Base-by-base conservation (phyloP, 2,888 invertebrate species). In the Apamea crenata region DNA sequence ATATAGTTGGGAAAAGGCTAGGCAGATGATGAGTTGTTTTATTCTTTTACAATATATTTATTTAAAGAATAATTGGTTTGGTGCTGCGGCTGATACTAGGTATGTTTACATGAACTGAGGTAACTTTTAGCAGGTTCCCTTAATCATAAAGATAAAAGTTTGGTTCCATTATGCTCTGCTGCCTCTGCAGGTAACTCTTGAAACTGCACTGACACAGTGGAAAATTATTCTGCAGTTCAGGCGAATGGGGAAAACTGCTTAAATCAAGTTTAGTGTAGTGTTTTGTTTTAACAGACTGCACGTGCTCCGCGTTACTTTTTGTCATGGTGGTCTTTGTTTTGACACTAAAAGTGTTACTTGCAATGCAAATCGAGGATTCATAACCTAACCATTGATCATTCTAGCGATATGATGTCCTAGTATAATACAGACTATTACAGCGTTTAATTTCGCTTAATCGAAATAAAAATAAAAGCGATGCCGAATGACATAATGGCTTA, bases 401-500 rank as follows among this genome's bases (percentile, higher is more conserved):
- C 10, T 63, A 44, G 21, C 21, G 8, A 36, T 63, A 14, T 25
- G 36, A 44, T 29, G 47, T 44, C 25, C n/a, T 70, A 18, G 8
- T 81, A 44, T 61, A 40, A n/a, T n/a, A n/a, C 10, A 25, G n/a
- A 29, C 14, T 5, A 63, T 47, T n/a, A 40, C 14, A 67, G 21
- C 29, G 44, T 76, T 65, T 73, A 29, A 63, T 63, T 68, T 74
- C 29, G 74, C 32, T 73, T 59, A 61, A 80, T 53, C 16, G 25
- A 80, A 80, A 77, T 68, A 67, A 82, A 72, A 78, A 75, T 32
- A 77, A 63, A 40, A 73, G 63, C 32, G 29, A 73, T 71, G 68
- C 53, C 56, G 25, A 74, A 74, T 86, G 84, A 86, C 78, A 84
- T 85, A 86, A 84, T 77, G 50, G 63, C 16, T 32, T 68, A 82